Evolutionary conservation across 2,888 invertebrate genomes (phyloP), one percentile per base, ranked within the genome.

Genomic region (Conchocele bisecta): DNA sequence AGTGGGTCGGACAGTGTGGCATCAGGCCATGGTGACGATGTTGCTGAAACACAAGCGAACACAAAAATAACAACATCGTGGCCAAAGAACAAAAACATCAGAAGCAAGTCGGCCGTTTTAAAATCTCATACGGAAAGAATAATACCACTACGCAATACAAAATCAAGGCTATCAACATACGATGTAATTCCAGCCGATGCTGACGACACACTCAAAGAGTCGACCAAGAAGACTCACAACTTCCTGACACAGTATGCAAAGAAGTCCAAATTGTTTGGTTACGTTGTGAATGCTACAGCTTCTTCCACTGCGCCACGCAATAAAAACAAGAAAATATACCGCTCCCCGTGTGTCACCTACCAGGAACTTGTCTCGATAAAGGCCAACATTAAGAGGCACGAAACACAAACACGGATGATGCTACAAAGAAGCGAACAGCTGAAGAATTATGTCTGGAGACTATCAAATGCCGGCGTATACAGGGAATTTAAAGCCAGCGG

Each of bases 321-420:
- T 1, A 50, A 51, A 26, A 11, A 39, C 4, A 48, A 35, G 20
- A 60, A 53, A 33, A 57, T 54, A 20, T 51, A 60, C 29, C 59
- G 71, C 26, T 75, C 75, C 1, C 75, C 75, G 13, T 60, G 51
- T 20, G 65, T 75, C 1, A 71, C 75, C 0, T 75, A 68, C 39
- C 75, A 75, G 33, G 75, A 75, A 53, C 48, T 75, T 3, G 71
- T 64, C 11, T 67, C 71, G 3, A 71, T 75, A 13, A 75, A 75
- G 42, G 71, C 75, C 0, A 57, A 39, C 15, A 68, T 75, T 13
- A 67, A 64, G 39, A 70, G 72, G 33, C 75, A 75, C 5, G 50
- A 63, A 29, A 35, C 65, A 13, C 64, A 46, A 41, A 75, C 75
- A 9, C 58, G 61, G 15, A 46, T 60, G 11, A 35, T 75, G 24